Conservation (phyloP, 2,888 invertebrate species). For the Lycocerus yunnanus region DNA sequence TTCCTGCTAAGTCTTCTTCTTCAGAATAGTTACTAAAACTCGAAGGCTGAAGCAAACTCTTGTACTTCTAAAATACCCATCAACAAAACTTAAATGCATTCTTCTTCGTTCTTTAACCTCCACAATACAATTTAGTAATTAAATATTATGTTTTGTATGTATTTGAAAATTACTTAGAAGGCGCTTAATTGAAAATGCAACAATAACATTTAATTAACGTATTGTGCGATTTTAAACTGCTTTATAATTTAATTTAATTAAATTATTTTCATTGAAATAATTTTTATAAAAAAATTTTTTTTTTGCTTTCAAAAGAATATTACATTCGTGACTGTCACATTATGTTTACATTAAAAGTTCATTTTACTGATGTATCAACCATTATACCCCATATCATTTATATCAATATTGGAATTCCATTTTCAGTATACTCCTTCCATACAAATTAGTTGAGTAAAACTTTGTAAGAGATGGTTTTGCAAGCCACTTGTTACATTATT, state of each 20-base stretch:
- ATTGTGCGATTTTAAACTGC: background rate
- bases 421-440: constrained; percentile 44
- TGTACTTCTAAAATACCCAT: background rate
- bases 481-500: background rate
- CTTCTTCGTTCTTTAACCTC: background rate
- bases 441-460: constrained; percentile 36
- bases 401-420: constrained; percentile 46
- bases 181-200: background rate
- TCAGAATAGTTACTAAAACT: background rate
- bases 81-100: background rate
- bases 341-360: background rate
- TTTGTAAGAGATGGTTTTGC: background rate
- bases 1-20: background rate
- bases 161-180: background rate
- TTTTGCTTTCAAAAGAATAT: background rate
- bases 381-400: constrained; percentile 25
- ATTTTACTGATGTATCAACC: background rate
- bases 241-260: background rate
- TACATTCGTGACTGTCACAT: background rate
- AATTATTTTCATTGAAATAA: background rate
- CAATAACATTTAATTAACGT: background rate
- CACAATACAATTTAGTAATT: background rate
- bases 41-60: background rate
- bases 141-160: background rate
- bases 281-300: background rate